Evolutionary conservation across 2,113 vertebrate genomes (phyloP).

Genomic region (Paracanthobrama guichenoti): DNA sequence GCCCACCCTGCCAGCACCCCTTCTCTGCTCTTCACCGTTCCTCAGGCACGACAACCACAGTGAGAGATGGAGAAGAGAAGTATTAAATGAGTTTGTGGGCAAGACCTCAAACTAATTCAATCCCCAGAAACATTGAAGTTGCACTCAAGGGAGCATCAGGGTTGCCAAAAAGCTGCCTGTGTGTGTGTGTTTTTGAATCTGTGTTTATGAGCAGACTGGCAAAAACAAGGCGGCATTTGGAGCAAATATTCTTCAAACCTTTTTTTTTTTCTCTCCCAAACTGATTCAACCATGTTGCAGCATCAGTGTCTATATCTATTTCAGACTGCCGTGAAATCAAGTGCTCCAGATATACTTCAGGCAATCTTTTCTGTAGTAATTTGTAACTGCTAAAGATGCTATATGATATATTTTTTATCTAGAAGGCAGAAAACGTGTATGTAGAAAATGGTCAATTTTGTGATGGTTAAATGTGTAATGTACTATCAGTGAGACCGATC

Average conservation of each 20-base stretch:
- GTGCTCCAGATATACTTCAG: conserved; percentile 26
- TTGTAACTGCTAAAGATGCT: conserved; percentile 32
- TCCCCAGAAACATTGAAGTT: conserved; percentile 55
- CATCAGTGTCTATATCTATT: not conserved
- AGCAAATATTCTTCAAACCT: not conserved
- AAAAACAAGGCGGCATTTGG: conserved; percentile 21
- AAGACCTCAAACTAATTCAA: conserved; percentile 8
- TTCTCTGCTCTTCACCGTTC: not conserved
- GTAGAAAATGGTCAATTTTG: not conserved
- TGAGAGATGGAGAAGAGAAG: conserved; percentile 29
- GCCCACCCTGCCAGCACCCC: conserved; percentile 46
- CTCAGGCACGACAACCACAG: conserved; percentile 28
- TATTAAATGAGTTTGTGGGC: conserved; percentile 39
- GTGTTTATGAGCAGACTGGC: not conserved
- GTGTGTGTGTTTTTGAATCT: conserved; percentile 2
- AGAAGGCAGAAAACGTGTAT: not conserved
- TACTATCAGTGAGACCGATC: not conserved
- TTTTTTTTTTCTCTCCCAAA: not conserved
- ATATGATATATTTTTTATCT: conserved; percentile 24
- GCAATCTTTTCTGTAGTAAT: conserved; percentile 29
- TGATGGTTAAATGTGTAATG: not conserved
- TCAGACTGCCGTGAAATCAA: conserved; percentile 2
- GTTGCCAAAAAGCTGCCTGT: conserved; percentile 54
- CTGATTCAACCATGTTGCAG: not conserved
- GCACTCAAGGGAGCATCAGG: conserved; percentile 65